These are phyloP conservation scores for Drosophila nigromelanica DNA, from an alignment of 1,140 invertebrate genomes.

Conservation along the genomic window DNA sequence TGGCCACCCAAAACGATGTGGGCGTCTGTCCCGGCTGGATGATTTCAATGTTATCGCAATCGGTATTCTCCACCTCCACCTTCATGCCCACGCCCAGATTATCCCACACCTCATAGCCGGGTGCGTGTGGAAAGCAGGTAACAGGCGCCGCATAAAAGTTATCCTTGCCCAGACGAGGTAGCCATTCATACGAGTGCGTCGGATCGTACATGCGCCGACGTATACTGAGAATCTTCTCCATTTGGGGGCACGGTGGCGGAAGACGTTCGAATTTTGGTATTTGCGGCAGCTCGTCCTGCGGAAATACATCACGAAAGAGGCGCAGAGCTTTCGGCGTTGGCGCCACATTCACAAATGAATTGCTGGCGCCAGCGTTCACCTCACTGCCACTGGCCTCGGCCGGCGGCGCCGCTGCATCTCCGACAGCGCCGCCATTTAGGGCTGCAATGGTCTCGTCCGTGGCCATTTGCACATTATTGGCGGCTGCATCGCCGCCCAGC, in stretches of 20 bases:
- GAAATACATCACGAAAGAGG: constrained; percentile 83
- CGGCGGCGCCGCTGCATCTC: constrained; percentile 54
- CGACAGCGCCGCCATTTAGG: constrained; percentile 63
- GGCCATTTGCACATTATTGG: constrained; percentile 71
- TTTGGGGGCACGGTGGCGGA: constrained; percentile 76
- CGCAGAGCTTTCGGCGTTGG: constrained; percentile 66
- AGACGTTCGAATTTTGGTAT: constrained; percentile 83
- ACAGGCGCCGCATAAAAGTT: constrained; percentile 94
- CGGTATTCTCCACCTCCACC: constrained; percentile 96
- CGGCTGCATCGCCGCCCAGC: constrained; percentile 63
- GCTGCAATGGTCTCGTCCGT: constrained; percentile 68
- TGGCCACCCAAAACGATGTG: constrained; percentile 97
- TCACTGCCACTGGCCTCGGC: constrained; percentile 48
- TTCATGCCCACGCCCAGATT: constrained; percentile 97
- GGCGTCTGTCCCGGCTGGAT: constrained; percentile 88
- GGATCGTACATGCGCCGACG: constrained; percentile 86
- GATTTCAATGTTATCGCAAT: constrained; percentile 89
- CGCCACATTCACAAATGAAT: constrained; percentile 40
- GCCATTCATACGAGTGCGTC: constrained; percentile 92
- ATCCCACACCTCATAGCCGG: constrained; percentile 96
- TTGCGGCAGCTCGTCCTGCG: constrained; percentile 85
- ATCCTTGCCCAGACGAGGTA: constrained; percentile 89
- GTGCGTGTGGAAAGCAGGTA: constrained; percentile 95
- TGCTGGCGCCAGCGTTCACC: constrained; percentile 13
- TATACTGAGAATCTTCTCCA: constrained; percentile 84